Conservation (phyloP, 2,888 invertebrate species). For the Phyllotreta striolata region DNA sequence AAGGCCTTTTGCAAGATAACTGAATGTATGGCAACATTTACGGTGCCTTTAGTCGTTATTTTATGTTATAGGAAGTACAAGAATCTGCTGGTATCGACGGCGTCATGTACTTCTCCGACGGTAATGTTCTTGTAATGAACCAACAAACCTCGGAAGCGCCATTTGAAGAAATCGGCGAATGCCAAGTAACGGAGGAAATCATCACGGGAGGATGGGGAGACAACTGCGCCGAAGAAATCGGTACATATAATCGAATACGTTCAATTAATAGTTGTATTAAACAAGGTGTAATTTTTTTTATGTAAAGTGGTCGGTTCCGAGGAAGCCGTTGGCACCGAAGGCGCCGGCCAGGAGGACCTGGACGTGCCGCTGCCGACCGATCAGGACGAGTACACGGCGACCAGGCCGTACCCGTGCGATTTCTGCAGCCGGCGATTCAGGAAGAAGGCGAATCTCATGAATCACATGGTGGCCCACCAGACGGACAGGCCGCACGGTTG, state of each 20-base stretch:
- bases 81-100: slow-evolving; percentile 35
- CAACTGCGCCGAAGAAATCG: slow-evolving; percentile 68
- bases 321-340: slow-evolving; percentile 64
- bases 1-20: not conserved
- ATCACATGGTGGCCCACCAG: slow-evolving; percentile 88
- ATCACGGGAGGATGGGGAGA: slow-evolving; percentile 84
- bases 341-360: slow-evolving; percentile 68
- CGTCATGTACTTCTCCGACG: slow-evolving; percentile 59
- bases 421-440: slow-evolving; percentile 85
- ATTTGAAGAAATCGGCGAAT: slow-evolving; percentile 63
- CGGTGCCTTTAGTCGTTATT: not conserved
- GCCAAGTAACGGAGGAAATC: slow-evolving; percentile 78
- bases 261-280: slow-evolving; percentile 1
- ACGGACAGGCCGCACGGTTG: slow-evolving; percentile 84
- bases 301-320: slow-evolving; percentile 65
- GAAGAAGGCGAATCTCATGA: slow-evolving; percentile 84
- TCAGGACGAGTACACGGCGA: slow-evolving; percentile 79
- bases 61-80: slow-evolving; percentile 23
- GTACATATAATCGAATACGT: slow-evolving; percentile 24
- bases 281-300: slow-evolving; percentile 1
- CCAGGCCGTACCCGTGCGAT: slow-evolving; percentile 85
- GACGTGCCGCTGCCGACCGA: slow-evolving; percentile 82
- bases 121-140: slow-evolving; percentile 58
- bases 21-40: not conserved
- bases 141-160: slow-evolving; percentile 32